Evolutionary conservation across 2,113 vertebrate genomes (phyloP).

Genomic region (Phaetusa simplex): DNA sequence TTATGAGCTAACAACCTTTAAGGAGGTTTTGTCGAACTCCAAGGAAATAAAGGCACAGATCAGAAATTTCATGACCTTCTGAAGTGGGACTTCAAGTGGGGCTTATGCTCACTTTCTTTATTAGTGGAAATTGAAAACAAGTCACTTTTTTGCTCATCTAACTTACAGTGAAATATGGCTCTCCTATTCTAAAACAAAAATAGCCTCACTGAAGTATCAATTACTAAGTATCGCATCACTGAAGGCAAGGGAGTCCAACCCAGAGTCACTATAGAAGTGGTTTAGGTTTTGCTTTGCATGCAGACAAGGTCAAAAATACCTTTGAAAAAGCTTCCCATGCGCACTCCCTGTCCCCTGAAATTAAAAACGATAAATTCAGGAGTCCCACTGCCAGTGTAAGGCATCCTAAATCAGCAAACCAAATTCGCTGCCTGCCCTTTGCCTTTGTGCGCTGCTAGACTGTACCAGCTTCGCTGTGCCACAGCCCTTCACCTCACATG

Average conservation of each 20-base stretch:
- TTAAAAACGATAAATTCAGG: not conserved
- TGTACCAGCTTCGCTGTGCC: not conserved
- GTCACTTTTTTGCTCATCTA: not conserved
- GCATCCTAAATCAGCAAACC: not conserved
- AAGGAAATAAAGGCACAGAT: not conserved
- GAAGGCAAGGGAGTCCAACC: not conserved
- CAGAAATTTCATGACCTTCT: not conserved
- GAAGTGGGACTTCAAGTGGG: not conserved
- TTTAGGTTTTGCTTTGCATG: not conserved
- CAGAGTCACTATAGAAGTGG: not conserved
- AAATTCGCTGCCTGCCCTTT: not conserved
- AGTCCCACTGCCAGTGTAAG: not conserved
- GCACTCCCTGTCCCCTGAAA: not conserved
- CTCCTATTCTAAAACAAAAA: conserved; percentile 20
- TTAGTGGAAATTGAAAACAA: not conserved
- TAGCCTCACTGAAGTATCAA: not conserved
- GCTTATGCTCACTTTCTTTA: not conserved
- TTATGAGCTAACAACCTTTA: not conserved
- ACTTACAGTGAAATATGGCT: not conserved
- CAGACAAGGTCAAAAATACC: not conserved
- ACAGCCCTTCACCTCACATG: not conserved
- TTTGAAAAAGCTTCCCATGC: not conserved
- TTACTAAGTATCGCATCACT: conserved; percentile 11
- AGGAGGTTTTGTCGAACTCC: not conserved
- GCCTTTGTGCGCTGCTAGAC: fast-evolving